These are phyloP conservation scores for Acrocyrtus sp. DNA, from an alignment of 2,888 invertebrate genomes.

Conservation along the genomic window DNA sequence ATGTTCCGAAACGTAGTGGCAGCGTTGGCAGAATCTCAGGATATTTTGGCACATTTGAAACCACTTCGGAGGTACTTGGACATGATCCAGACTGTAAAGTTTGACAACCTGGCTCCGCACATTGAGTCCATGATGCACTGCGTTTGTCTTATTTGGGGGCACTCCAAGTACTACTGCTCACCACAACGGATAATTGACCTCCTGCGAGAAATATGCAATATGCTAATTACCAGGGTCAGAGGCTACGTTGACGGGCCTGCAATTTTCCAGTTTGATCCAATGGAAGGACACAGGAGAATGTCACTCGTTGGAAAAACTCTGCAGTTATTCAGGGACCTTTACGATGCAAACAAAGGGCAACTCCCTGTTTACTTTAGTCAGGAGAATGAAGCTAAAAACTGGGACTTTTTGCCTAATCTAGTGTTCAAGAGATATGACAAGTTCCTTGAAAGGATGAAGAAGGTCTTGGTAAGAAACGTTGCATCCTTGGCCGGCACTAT, in stretches of 20 bases:
- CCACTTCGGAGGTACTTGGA: constrained; percentile 85
- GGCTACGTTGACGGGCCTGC: constrained; percentile 90
- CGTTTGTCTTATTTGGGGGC: constrained; percentile 90
- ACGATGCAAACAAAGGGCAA: constrained; percentile 78
- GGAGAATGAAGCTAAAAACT: constrained; percentile 72
- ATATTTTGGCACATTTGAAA: constrained; percentile 86
- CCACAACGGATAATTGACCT: constrained; percentile 89
- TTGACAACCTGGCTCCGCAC: constrained; percentile 81
- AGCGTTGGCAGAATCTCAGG: constrained; percentile 90
- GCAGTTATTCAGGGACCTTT: constrained; percentile 68
- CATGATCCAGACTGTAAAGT: constrained; percentile 81
- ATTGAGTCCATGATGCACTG: constrained; percentile 86
- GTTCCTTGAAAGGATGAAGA: constrained; percentile 80
- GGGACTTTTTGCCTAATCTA: constrained; percentile 88
- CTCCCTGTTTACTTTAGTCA: constrained; percentile 76
- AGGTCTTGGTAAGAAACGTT: constrained; percentile 71
- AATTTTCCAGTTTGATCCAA: constrained; percentile 93
- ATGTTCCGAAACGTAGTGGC: constrained; percentile 89
- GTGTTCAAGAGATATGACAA: constrained; percentile 83
- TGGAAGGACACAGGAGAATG: constrained; percentile 71
- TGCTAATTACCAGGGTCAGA: constrained; percentile 89
- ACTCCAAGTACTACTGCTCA: constrained; percentile 89
- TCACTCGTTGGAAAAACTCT: constrained; percentile 46
- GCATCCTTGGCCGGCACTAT: too few species aligned
- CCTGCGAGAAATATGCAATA: constrained; percentile 88